Evolutionary conservation across 2,888 invertebrate genomes (phyloP).

Genomic region (Eristalinus sepulchralis): DNA sequence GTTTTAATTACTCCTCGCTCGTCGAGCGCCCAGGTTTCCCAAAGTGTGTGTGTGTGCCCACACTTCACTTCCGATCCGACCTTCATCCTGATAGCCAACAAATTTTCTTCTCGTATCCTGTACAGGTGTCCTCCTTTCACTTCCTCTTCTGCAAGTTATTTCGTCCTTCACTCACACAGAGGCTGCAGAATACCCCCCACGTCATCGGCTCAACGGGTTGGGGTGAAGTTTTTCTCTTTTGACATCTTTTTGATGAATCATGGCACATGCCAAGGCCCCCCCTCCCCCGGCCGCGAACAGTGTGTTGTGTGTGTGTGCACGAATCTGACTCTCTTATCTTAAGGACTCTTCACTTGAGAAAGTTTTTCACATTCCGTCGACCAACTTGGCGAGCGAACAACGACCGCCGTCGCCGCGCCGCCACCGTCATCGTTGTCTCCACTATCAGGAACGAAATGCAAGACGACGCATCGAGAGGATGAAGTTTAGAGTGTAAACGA

Average conservation of each 20-base stretch:
- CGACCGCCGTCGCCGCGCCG: not conserved
- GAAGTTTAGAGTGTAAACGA: slow-evolving; percentile 60
- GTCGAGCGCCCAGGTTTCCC: not conserved
- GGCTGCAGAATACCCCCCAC: slow-evolving; percentile 44
- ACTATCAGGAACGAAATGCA: slow-evolving; percentile 8
- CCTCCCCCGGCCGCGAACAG: not conserved
- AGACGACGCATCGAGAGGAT: slow-evolving; percentile 50
- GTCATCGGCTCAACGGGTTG: slow-evolving; percentile 59
- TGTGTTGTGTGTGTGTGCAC: slow-evolving; percentile 1
- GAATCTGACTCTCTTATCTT: slow-evolving; percentile 41
- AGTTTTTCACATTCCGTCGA: slow-evolving; percentile 55
- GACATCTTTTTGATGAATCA: slow-evolving; percentile 62
- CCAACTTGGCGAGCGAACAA: slow-evolving; percentile 13
- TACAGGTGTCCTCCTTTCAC: slow-evolving; percentile 14
- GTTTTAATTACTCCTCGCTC: not conserved
- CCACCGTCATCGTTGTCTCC: not conserved
- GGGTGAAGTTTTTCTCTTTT: slow-evolving; percentile 44
- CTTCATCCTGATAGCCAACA: slow-evolving; percentile 35
- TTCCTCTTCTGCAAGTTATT: not conserved
- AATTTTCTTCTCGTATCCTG: slow-evolving; percentile 57
- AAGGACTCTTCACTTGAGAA: slow-evolving; percentile 49
- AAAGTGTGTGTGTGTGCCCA: not conserved
- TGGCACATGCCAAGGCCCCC: slow-evolving; percentile 45
- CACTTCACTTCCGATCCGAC: not conserved
- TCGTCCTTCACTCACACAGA: not conserved